Evolutionary conservation across 2,888 invertebrate genomes (phyloP), one percentile per base, ranked within the genome.

Genomic region (Amiota mariae): DNA sequence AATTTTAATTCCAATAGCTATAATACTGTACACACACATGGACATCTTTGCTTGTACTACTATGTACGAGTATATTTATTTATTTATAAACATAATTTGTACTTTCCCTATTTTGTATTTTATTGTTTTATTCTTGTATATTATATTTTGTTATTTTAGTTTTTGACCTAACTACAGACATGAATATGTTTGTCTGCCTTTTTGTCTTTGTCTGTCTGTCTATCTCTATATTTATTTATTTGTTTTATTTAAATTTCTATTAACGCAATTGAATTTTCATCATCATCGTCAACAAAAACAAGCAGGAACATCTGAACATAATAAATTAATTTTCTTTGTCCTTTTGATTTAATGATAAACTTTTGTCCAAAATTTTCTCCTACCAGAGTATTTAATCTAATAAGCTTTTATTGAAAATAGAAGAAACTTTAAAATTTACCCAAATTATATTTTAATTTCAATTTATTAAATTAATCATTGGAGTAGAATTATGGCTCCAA

Each of bases 1-100:
- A 79, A 85, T 83, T 85, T 84, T 82, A 86, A 84, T 85, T 83
- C 79, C 82, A 73, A 73, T 81, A 79, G 70, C 74, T 75, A 71
- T 6, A 59, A 74, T 36, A 46, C 18, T 61, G 61, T 61, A 70
- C 24, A 36, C 36, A 36, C 36, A 36, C 36, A 36, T 36, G 6
- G 24, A 24, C 24, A 24, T 24, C 3, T 24, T 24, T 24, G 24
- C 24, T 24, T 24, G 24, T 24, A 24, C 24, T 24, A 24, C 1
- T 2, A 6, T 6, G 6, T 36, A 36, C 24, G n/a, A 24, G 24
- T 24, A 24, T 36, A 36, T 36, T 36, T 6, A 36, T 36, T 4
- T 36, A 36, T 36, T 36, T 54, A 57, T 36, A 72, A 51, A 66
- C 36, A 11, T 51, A 70, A 20, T 66, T 76, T 73, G 13, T 70